phyloP scores from a whole-genome alignment of 2,113 vertebrate species.

The Pomatorhinus ruficollis region DNA sequence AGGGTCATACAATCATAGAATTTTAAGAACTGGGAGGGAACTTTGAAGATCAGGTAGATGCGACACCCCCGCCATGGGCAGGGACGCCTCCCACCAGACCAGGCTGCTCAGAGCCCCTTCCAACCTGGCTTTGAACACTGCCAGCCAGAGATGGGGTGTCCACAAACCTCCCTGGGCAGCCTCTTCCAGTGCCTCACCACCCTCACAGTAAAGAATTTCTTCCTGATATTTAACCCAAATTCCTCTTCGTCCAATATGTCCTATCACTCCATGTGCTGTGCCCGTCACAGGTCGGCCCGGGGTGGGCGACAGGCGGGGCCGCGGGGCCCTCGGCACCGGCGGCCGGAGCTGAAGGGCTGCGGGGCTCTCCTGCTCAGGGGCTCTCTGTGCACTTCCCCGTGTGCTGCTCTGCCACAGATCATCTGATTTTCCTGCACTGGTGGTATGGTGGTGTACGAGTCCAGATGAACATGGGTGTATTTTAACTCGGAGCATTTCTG shows the following conservation, averaged over 20 bases:
- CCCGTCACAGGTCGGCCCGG: accelerated
- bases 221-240: too few species aligned
- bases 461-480: accelerated
- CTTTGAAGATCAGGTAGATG: not conserved
- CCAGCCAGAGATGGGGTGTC: too few species aligned
- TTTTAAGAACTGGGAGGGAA: too few species aligned
- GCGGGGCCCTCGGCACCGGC: too few species aligned
- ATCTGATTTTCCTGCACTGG: accelerated
- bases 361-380: accelerated
- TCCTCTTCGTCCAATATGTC: accelerated
- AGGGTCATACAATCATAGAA: accelerated
- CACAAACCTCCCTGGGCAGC: not conserved
- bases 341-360: not conserved
- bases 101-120: not conserved
- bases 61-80: accelerated
- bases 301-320: not conserved
- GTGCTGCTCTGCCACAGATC: accelerated
- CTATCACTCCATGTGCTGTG: accelerated
- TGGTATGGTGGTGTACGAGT: accelerated
- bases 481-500: not conserved
- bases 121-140: not conserved
- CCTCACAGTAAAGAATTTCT: not conserved
- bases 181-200: not conserved
- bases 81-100: too few species aligned
- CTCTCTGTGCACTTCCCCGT: accelerated